These are phyloP conservation scores for Andrena bicolor DNA, from an alignment of 2,888 invertebrate genomes.

Conservation along the genomic window DNA sequence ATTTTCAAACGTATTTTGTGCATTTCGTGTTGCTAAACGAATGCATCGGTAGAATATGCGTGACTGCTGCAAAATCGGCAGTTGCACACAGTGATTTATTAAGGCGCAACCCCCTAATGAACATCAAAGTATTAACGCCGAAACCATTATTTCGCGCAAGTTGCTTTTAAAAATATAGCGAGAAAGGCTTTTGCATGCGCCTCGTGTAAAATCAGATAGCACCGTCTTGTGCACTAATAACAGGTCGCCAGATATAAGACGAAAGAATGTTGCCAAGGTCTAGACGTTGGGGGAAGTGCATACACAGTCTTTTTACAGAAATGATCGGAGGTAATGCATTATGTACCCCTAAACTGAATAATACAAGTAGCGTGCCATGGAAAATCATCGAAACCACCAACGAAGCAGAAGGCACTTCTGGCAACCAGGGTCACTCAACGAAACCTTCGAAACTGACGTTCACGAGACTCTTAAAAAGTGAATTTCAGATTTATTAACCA, in stretches of 20 bases:
- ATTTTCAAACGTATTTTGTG: neutral
- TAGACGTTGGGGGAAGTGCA: constrained; percentile 20
- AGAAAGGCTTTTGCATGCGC: constrained; percentile 47
- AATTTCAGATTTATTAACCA: no score
- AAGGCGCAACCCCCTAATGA: constrained; percentile 43
- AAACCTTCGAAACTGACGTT: no score
- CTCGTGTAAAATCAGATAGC: constrained; percentile 56
- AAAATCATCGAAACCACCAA: no score
- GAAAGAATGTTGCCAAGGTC: constrained; percentile 44
- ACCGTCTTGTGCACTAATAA: constrained; percentile 32
- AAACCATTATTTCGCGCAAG: constrained; percentile 56
- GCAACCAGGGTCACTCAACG: no score
- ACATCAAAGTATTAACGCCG: constrained; percentile 52
- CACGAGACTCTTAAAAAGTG: no score
- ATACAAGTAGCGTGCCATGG: no score
- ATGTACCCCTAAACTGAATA: no score
- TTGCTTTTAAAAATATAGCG: constrained; percentile 49
- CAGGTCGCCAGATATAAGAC: constrained; percentile 46
- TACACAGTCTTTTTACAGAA: no score
- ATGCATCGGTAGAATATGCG: constrained; percentile 34
- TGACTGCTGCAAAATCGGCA: constrained; percentile 54
- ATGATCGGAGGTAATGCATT: no score
- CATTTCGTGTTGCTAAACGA: constrained; percentile 11
- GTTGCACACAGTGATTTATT: constrained; percentile 52
- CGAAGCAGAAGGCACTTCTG: no score